Conservation (phyloP, 2,113 vertebrate genomes). For the Morone chrysops region DNA sequence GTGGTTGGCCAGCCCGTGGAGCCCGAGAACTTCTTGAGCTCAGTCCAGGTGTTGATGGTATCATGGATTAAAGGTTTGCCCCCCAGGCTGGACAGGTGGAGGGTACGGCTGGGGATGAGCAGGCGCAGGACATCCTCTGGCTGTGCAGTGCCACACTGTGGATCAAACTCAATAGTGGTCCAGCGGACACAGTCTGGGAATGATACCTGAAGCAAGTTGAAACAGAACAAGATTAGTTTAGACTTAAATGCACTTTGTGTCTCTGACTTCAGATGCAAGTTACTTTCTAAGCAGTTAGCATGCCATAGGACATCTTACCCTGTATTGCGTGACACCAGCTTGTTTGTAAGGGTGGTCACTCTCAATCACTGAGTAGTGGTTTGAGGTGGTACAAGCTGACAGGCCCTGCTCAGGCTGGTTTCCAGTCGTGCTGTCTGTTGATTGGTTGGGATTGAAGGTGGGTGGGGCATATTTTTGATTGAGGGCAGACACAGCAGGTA, state of each 20-base stretch:
- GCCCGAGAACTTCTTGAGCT: constrained; percentile 97
- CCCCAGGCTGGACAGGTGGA: constrained; percentile 90
- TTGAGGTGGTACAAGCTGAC: constrained; percentile 97
- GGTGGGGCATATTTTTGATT: constrained; percentile 99
- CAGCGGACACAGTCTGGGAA: constrained; percentile 98
- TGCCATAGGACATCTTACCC: constrained; percentile 80
- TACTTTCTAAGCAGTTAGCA: neutral
- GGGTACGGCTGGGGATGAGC: constrained; percentile 91
- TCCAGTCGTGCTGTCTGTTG: constrained; percentile 97
- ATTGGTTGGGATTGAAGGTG: constrained; percentile 99
- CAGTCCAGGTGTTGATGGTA: constrained; percentile 97
- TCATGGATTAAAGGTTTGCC: constrained; percentile 92
- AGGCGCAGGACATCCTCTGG: constrained; percentile 96
- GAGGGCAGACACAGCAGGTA: constrained; percentile 95
- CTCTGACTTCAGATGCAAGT: neutral
- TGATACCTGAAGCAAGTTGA: constrained; percentile 85
- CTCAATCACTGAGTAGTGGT: constrained; percentile 95
- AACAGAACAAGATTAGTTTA: neutral
- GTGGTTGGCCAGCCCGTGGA: constrained; percentile 95
- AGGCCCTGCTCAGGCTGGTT: constrained; percentile 97
- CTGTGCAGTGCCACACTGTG: constrained; percentile 96
- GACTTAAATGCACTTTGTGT: neutral
- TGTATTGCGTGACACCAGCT: constrained; percentile 94
- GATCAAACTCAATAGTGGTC: constrained; percentile 97
- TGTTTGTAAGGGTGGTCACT: constrained; percentile 98